Percentiles rank a stretch among this genome's conserved stretches.
Evolutionary conservation across 2,113 vertebrate species (phyloP).

Genomic region (Plotosus lineatus): DNA sequence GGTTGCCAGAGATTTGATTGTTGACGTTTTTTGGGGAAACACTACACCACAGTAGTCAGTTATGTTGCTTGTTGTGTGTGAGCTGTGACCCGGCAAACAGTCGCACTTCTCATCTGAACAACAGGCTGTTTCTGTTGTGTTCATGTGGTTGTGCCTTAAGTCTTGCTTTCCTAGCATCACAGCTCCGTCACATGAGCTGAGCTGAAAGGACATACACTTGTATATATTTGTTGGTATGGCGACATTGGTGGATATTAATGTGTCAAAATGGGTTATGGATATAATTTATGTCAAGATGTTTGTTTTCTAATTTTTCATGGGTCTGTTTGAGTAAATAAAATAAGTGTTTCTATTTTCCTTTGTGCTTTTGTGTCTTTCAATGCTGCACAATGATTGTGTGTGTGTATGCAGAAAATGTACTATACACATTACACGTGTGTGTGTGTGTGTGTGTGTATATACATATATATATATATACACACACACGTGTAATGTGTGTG

Average conservation of each 20-base stretch:
- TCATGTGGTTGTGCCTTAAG: slow-evolving; percentile 85
- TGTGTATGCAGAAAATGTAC: too few species aligned
- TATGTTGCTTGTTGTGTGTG: slow-evolving; percentile 75
- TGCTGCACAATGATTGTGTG: background rate
- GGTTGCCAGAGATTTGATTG: slow-evolving; percentile 2
- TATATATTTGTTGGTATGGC: slow-evolving; percentile 13
- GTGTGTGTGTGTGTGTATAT: too few species aligned
- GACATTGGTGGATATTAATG: slow-evolving; percentile 30
- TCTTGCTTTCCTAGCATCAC: slow-evolving; percentile 63
- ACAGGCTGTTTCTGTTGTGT: slow-evolving; percentile 69
- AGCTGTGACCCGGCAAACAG: slow-evolving; percentile 61
- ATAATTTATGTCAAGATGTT: slow-evolving; percentile 71
- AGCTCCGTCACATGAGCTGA: slow-evolving; percentile 22
- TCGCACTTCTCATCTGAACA: slow-evolving; percentile 59
- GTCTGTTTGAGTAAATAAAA: slow-evolving; percentile 75
- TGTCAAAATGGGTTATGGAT: slow-evolving; percentile 36
- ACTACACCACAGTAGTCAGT: slow-evolving; percentile 61
- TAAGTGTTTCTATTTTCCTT: slow-evolving; percentile 76
- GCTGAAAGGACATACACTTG: background rate
- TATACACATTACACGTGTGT: too few species aligned
- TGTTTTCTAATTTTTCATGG: slow-evolving; percentile 80
- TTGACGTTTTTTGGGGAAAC: slow-evolving; percentile 58
- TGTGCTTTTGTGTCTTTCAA: background rate
- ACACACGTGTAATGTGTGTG: too few species aligned
- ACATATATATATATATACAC: too few species aligned